A percentile compares a stretch with the other conserved stretches of the same genome.
Evolutionary conservation across 1,140 invertebrate species (phyloP).

Genomic region (Papilio polytes): DNA sequence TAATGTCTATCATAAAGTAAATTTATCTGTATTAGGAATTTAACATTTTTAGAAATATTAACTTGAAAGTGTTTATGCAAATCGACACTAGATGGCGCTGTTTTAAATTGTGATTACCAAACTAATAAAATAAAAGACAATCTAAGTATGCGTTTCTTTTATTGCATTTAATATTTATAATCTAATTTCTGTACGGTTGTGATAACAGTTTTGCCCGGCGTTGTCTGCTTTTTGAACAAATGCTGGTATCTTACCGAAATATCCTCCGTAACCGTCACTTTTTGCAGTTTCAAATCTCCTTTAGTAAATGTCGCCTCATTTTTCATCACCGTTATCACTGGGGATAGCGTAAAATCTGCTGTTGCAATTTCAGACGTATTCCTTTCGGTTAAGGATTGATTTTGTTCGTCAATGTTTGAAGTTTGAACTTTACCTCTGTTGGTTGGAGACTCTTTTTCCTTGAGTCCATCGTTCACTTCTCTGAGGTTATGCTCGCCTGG

Average conservation of each 20-base stretch:
- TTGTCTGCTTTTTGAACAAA: constrained; percentile 68
- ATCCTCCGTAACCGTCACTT: constrained; percentile 66
- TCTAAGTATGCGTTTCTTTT: constrained; percentile 27
- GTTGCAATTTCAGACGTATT: constrained; percentile 22
- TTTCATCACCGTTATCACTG: constrained; percentile 67
- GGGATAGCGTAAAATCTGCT: constrained; percentile 51
- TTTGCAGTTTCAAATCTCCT: constrained; percentile 66
- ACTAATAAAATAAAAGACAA: constrained; percentile 39
- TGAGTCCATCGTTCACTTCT: constrained; percentile 38
- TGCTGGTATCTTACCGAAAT: constrained; percentile 74
- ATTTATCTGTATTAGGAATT: background rate
- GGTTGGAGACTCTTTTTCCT: background rate
- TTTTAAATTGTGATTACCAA: background rate
- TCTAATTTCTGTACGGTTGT: constrained; percentile 65
- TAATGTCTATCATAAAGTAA: background rate
- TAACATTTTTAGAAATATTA: background rate
- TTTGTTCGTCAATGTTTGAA: constrained; percentile 2
- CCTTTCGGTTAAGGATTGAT: background rate
- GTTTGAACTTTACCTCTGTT: constrained; percentile 30
- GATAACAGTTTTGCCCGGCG: constrained; percentile 65
- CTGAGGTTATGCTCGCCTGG: constrained; percentile 58
- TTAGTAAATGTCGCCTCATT: constrained; percentile 65
- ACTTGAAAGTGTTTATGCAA: background rate
- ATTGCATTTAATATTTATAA: constrained; percentile 63
- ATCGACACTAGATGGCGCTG: background rate